Evolutionary conservation across 1,140 invertebrate species (phyloP).

Genomic region (Orius laevigatus): DNA sequence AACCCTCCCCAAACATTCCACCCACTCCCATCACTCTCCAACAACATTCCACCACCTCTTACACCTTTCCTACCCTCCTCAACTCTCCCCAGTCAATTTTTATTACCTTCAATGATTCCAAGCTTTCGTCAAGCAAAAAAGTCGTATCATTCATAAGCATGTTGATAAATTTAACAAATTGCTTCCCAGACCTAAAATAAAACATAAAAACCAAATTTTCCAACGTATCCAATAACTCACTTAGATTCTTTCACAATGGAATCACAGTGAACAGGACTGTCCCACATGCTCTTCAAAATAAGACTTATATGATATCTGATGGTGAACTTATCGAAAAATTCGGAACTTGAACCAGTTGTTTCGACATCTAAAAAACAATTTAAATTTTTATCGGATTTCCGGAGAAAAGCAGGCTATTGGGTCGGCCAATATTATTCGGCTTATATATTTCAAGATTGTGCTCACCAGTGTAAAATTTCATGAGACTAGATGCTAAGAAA

Average conservation of each 20-base stretch:
- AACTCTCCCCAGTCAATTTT: no score
- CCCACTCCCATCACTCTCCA: no score
- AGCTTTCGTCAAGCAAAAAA: conserved; percentile 89
- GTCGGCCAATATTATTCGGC: no score
- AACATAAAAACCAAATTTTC: neutral
- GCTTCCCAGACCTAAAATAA: conserved; percentile 49
- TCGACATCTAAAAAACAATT: conserved; percentile 58
- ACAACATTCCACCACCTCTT: no score
- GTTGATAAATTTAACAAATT: conserved; percentile 96
- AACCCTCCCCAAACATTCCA: no score
- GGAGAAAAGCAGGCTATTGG: neutral
- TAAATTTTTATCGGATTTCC: conserved; percentile 2
- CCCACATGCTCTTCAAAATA: conserved; percentile 82
- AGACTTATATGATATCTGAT: conserved; percentile 95
- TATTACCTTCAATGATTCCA: conserved; percentile 71
- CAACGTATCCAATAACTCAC: conserved; percentile 16
- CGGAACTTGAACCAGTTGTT: conserved; percentile 88
- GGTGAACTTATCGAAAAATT: conserved; percentile 98
- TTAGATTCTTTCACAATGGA: conserved; percentile 68
- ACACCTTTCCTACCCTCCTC: no score
- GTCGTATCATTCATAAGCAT: conserved; percentile 99
- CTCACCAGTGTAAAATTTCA: conserved; percentile 86
- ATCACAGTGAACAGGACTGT: conserved; percentile 44
- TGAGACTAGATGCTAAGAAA: conserved; percentile 68
- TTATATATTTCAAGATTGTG: no score